Conservation (phyloP, 1,140 invertebrate species). For the Dreissena rostriformis region DNA sequence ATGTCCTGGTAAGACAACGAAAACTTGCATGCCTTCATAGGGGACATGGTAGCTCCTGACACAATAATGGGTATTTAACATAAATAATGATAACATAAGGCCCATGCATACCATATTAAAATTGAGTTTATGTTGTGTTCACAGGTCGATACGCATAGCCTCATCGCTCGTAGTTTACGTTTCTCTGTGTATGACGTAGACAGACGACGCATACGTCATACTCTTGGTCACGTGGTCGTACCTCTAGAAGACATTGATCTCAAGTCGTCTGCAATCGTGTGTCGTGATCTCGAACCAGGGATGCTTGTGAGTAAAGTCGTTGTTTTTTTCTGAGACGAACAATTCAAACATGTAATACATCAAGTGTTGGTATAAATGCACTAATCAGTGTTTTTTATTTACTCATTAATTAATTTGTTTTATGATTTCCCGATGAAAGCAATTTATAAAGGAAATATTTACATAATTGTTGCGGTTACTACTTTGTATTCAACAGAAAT, state of each 20-base stretch:
- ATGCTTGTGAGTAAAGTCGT: slow-evolving; percentile 64
- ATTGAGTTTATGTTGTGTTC: background rate
- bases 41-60: too few relatives aligned
- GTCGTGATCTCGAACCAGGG: slow-evolving; percentile 71
- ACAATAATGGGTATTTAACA: too few relatives aligned
- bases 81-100: too few relatives aligned
- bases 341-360: background rate
- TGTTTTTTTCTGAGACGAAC: too few relatives aligned
- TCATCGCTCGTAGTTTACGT: slow-evolving; percentile 60
- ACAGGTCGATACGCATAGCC: slow-evolving; percentile 60
- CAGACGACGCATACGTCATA: slow-evolving; percentile 76
- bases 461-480: too few relatives aligned
- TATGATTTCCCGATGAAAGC: too few relatives aligned
- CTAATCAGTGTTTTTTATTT: background rate
- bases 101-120: too few relatives aligned
- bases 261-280: slow-evolving; percentile 67
- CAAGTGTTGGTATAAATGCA: background rate
- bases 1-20: background rate
- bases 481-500: too few relatives aligned
- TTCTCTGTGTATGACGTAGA: slow-evolving; percentile 80
- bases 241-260: slow-evolving; percentile 72
- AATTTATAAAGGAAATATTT: too few relatives aligned
- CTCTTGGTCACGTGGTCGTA: slow-evolving; percentile 77
- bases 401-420: too few relatives aligned
- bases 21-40: too few relatives aligned